A percentile compares a stretch with the other conserved stretches of the same genome.
Evolutionary conservation across 1,140 invertebrate genomes (phyloP).

Genomic region (Yoshiicerus persimilis): DNA sequence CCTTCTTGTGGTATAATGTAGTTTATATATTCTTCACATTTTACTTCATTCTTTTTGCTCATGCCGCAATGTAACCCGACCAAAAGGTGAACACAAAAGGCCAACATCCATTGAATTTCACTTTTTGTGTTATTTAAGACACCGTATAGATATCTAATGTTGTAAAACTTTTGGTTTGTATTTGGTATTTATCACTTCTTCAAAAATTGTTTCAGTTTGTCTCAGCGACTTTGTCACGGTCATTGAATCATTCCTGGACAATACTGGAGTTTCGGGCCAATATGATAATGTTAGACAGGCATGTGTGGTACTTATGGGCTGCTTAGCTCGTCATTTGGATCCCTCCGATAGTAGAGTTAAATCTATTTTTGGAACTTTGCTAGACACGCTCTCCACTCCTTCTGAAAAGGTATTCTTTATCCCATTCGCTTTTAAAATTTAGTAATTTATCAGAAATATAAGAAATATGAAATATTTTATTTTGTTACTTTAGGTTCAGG

Average conservation of each 20-base stretch:
- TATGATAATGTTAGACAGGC: conserved; percentile 92
- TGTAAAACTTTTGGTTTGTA: background rate
- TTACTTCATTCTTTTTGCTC: no score
- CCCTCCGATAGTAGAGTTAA: conserved; percentile 82
- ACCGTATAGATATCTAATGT: no score
- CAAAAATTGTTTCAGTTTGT: conserved; percentile 46
- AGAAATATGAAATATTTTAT: background rate
- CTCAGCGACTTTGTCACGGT: conserved; percentile 77
- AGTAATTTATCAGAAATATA: background rate
- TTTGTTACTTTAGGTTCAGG: conserved; percentile 74
- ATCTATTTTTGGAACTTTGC: conserved; percentile 87
- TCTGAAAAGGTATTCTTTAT: conserved; percentile 75
- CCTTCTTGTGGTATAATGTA: no score
- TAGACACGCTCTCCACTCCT: conserved; percentile 90
- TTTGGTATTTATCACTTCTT: background rate
- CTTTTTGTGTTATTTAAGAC: no score
- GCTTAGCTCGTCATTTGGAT: conserved; percentile 90
- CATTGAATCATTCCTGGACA: conserved; percentile 87
- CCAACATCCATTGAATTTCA: no score
- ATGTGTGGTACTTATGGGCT: conserved; percentile 96
- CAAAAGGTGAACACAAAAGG: no score
- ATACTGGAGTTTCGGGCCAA: conserved; percentile 83
- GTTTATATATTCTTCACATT: no score
- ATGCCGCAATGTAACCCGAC: no score
- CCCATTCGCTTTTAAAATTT: no score